phyloP scores from a whole-genome alignment of 2,888 invertebrate genomes.

The Lasioglossum morio region DNA sequence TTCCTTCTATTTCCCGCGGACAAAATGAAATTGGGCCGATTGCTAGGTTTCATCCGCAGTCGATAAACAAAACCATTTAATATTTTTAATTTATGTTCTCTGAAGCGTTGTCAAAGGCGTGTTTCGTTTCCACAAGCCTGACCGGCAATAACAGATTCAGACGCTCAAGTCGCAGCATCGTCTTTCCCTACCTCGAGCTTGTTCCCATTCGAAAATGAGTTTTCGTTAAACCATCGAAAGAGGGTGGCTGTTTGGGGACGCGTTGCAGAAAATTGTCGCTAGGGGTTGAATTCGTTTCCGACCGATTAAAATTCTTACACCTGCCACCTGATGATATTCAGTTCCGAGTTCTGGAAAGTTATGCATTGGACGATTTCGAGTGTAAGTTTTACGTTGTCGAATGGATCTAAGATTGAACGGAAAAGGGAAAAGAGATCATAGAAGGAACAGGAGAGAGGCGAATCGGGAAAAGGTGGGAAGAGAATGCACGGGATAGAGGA shows the following conservation, averaged over 20 bases:
- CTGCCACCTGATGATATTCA: conserved; percentile 16
- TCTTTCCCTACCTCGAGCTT: background rate
- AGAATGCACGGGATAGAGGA: conserved; percentile 46
- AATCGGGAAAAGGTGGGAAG: conserved; percentile 59
- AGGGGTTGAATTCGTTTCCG: conserved; percentile 31
- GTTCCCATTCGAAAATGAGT: background rate
- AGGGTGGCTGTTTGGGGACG: background rate
- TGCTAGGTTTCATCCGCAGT: conserved; percentile 40
- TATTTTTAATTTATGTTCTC: conserved; percentile 41
- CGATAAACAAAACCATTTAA: conserved; percentile 33
- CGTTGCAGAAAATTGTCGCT: conserved; percentile 17
- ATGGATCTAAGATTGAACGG: conserved; percentile 32
- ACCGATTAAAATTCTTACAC: conserved; percentile 53
- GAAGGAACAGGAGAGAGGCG: conserved; percentile 43
- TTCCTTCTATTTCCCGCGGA: conserved; percentile 24
- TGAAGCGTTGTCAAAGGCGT: conserved; percentile 13
- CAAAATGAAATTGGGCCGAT: conserved; percentile 52
- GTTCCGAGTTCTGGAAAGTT: background rate
- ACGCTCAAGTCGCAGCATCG: background rate
- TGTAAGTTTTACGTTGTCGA: conserved; percentile 21
- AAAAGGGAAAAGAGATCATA: conserved; percentile 27
- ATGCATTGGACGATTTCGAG: background rate
- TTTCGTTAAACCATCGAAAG: background rate
- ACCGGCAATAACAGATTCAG: background rate
- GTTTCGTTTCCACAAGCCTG: background rate